phyloP scores from a whole-genome alignment of 2,113 vertebrate species.

The Stictonetta naevosa region DNA sequence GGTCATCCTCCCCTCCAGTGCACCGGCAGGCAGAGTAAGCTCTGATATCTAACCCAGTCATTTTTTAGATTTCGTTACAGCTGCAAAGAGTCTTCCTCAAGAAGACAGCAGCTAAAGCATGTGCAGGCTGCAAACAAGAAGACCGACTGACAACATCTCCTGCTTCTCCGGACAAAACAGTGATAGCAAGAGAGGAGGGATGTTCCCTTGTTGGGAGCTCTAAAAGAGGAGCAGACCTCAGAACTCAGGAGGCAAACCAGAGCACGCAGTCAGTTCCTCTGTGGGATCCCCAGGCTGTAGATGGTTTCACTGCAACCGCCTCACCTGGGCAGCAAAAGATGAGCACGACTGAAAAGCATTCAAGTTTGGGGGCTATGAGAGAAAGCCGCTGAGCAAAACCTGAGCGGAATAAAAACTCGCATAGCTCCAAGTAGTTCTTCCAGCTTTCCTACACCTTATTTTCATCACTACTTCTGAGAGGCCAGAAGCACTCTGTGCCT shows the following conservation, averaged over 20 bases:
- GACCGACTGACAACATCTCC: background rate
- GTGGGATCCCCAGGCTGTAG: background rate
- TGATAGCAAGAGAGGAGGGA: background rate
- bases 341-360: background rate
- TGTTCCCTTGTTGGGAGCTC: background rate
- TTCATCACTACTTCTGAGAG: background rate
- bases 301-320: background rate
- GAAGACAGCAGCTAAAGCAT: background rate
- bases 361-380: background rate
- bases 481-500: background rate
- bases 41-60: background rate
- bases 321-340: background rate
- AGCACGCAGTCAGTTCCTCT: background rate
- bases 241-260: background rate
- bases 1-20: background rate
- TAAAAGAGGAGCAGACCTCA: background rate
- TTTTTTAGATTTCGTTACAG: background rate
- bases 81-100: background rate
- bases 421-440: background rate
- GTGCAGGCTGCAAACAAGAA: background rate
- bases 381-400: background rate
- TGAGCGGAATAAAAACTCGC: background rate
- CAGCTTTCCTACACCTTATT: background rate
- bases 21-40: background rate
- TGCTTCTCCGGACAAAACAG: background rate